Evolutionary conservation across 2,888 invertebrate genomes (phyloP), one percentile per base, ranked within the genome.

Genomic region (Sarcophaga carnaria): DNA sequence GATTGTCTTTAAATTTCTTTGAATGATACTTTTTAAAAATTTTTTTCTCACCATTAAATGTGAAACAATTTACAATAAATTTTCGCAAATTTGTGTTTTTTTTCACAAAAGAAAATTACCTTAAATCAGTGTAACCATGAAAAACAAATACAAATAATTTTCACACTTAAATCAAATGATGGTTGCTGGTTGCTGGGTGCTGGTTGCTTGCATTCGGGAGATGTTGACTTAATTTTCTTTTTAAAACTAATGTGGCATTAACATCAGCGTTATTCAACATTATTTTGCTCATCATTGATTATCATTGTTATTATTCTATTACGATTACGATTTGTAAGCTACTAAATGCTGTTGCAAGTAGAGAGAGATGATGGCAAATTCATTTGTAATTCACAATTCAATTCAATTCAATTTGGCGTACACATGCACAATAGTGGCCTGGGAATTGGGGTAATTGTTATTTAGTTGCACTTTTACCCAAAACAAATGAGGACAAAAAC

Each of bases 391-490:
- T 80, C 54, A 77, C 67, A 82, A 75, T 82, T 79, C 45, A 62
- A 76, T 82, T 78, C 20, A 62, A 76, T 70, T 12, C 8, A 54
- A 54, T 70, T 17, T 6, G 54, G 20, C 62, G 47, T 71, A 81
- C 54, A 69, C 54, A 69, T 74, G 72, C 83, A 74, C 77, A 80
- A 60, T 49, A 83, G 70, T 71, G 79, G 88, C 91, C 90, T 92
- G 92, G 92, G 92, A 92, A 92, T 90, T 92, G 91, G 92, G 92
- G 91, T 92, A 92, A 92, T 93, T 93, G 93, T 90, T 91, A 90
- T 91, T 92, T 90, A 91, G 93, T 90, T 93, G 93, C 92, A 93
- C 92, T 93, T 91, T 92, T 92, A 92, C 90, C 91, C 90, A 90
- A 91, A 83, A 91, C 67, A 87, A 90, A 90, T 89, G 90, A 91